Base-by-base conservation (phyloP, 1,140 invertebrate genomes). In the Leptinotarsa texana region DNA sequence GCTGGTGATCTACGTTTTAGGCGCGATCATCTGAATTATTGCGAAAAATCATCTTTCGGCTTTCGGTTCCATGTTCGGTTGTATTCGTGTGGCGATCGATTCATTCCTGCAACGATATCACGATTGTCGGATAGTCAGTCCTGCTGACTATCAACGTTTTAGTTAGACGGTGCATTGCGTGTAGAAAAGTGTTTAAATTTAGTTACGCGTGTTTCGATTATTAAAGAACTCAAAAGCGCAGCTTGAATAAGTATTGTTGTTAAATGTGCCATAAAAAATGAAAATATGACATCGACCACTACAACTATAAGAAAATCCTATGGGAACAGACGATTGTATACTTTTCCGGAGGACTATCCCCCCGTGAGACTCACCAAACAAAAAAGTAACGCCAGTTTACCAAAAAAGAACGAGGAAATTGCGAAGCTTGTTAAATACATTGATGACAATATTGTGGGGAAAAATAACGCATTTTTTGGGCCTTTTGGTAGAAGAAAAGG, bases 401-500 rank as follows among this genome's bases (percentile, higher is more conserved):
- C 83, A 63, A 88, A 89, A 78, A 91, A 89, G 81, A 86, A 86
- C 73, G 91, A 93, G 81, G 92, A 93, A 78, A 87, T 88, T 13
- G 86, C 86, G 21, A 93, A 92, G 82, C 84, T 94, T 75, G 87
- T 94, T 61, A 92, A 91, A 82, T 94, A 93, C 83, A 92, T 95
- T 74, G 91, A 93, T 82, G 90, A 94, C 74, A 94, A 93, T 86
- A 87, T 95, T 69, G 91, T 95, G 80, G 94, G 94, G 70, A 93
- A 91, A 82, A 91, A 91, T 79, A 90, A 91, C 76, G 91, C 91
- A 11, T 95, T 95, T 84, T 88, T 91, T 79, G 93, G 93, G 61
- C 94, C 94, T n/a, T 95, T 91, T 83, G 94, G 94, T 77, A 86
- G 91, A 62, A 87, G 94, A 83, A 93, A 93, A 92, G 93, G 93